A percentile compares a stretch with the other conserved stretches of the same genome.
Evolutionary conservation across 1,140 invertebrate genomes (phyloP).

Genomic region (Homalodisca vitripennis): DNA sequence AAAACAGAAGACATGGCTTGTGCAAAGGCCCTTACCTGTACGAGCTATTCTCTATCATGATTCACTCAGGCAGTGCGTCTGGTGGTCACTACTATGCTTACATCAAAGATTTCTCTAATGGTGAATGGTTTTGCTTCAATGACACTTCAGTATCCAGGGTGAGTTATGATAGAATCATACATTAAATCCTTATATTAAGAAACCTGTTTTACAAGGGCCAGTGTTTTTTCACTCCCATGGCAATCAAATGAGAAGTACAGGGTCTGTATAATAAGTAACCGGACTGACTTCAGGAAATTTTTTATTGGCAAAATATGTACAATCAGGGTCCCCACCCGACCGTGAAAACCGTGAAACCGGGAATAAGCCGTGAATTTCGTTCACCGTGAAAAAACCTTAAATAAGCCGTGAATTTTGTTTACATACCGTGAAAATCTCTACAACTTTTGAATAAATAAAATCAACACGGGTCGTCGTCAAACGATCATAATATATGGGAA

Average conservation of each 20-base stretch:
- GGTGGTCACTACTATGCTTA: constrained; percentile 95
- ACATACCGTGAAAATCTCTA: too few species aligned
- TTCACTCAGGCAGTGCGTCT: constrained; percentile 88
- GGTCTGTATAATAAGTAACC: not conserved
- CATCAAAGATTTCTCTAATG: constrained; percentile 80
- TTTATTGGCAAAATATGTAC: too few species aligned
- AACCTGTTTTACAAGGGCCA: not conserved
- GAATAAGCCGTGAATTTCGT: too few species aligned
- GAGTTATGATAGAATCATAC: constrained; percentile 42
- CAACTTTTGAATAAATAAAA: too few species aligned
- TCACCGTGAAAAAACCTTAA: too few species aligned
- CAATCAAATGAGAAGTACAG: not conserved
- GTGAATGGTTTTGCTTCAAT: constrained; percentile 82
- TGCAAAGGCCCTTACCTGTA: constrained; percentile 74
- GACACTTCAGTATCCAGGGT: constrained; percentile 70
- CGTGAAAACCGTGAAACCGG: too few species aligned
- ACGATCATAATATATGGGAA: too few species aligned
- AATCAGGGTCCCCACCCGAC: too few species aligned
- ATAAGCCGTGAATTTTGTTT: too few species aligned
- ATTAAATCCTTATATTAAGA: not conserved
- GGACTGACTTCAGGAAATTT: too few species aligned
- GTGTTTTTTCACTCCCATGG: not conserved
- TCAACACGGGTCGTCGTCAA: too few species aligned
- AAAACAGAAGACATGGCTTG: constrained; percentile 50
- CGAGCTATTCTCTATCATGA: constrained; percentile 91